Evolutionary conservation across 2,797 vertebrate species (phyloP).

Genomic region (Microhierax caerulescens): DNA sequence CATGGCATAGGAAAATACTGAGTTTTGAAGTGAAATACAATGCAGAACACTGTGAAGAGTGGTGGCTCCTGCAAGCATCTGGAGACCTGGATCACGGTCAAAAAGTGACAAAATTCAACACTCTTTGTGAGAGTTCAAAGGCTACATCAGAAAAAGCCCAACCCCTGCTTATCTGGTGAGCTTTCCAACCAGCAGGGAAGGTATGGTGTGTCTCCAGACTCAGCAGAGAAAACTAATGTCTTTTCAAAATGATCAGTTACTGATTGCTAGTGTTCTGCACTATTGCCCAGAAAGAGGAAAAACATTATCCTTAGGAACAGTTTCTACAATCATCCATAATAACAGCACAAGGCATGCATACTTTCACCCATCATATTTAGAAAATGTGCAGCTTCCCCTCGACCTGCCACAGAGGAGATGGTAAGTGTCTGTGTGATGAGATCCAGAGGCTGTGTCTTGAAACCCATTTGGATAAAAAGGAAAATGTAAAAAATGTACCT

Average conservation of each 20-base stretch:
- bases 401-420: not conserved
- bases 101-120: not conserved
- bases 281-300: not conserved
- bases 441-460: constrained; percentile 19
- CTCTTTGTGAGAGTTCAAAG: not conserved
- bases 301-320: constrained; percentile 35
- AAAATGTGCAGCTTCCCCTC: constrained; percentile 37
- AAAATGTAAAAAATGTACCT: constrained; percentile 55
- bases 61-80: not conserved
- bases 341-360: constrained; percentile 8
- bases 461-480: constrained; percentile 43
- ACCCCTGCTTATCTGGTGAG: not conserved
- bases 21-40: not conserved
- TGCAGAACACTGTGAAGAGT: not conserved
- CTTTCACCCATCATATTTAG: not conserved
- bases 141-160: not conserved
- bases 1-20: not conserved
- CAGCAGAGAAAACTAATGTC: not conserved
- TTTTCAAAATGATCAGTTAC: not conserved
- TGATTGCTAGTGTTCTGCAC: not conserved
- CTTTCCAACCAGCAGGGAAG: constrained; percentile 15
- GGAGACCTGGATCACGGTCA: not conserved
- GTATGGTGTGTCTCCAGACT: constrained; percentile 10
- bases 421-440: constrained; percentile 15
- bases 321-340: constrained; percentile 24